phyloP scores from a whole-genome alignment of 2,888 invertebrate species.

The Helobdella robusta region DNA sequence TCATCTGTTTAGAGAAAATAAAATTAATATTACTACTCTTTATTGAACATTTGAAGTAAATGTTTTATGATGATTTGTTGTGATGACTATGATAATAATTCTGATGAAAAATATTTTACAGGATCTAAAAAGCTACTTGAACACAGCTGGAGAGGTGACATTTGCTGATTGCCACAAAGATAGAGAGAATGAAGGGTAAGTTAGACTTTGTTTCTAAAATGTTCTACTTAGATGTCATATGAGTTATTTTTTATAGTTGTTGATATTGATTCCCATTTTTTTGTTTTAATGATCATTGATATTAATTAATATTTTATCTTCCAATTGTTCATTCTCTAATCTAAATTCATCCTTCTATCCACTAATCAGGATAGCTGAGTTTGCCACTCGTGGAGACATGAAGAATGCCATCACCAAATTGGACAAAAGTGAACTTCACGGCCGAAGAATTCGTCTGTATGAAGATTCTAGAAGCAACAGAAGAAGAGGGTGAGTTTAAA shows the following conservation, averaged over 20 bases:
- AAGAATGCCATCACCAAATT: slow-evolving; percentile 26
- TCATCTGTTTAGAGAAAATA: too few species aligned
- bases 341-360: too few species aligned
- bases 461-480: slow-evolving; percentile 25
- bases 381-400: slow-evolving; percentile 28
- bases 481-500: neutral
- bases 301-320: neutral
- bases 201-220: too few species aligned
- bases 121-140: slow-evolving; percentile 26
- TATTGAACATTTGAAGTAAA: too few species aligned
- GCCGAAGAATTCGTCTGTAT: slow-evolving; percentile 24
- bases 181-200: slow-evolving; percentile 24
- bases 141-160: slow-evolving; percentile 25
- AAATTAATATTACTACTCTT: too few species aligned
- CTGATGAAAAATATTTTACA: neutral
- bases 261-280: too few species aligned
- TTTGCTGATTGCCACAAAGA: slow-evolving; percentile 27
- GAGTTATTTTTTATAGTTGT: neutral
- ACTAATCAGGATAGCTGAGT: slow-evolving; percentile 27
- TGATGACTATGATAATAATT: too few species aligned
- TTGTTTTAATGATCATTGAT: neutral
- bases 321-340: neutral
- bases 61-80: too few species aligned
- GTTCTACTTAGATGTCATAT: neutral
- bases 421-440: slow-evolving; percentile 25